These are phyloP conservation scores for Drosophila kurseongensis DNA, from an alignment of 1,140 invertebrate species.

Conservation along the genomic window DNA sequence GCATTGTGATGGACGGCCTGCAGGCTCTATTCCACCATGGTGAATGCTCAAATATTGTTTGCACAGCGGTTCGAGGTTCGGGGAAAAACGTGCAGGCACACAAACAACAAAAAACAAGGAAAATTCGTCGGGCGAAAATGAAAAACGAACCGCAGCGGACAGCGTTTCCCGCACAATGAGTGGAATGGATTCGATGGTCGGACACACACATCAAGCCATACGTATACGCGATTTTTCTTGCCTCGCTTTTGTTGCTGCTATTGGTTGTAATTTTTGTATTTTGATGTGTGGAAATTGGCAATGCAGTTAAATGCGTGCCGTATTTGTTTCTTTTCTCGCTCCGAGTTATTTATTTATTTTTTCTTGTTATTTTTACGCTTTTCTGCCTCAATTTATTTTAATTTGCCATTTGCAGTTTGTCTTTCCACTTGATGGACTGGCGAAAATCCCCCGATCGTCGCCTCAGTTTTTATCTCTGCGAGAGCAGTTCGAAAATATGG, in stretches of 20 bases:
- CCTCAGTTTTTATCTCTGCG: conserved; percentile 1
- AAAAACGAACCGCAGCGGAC: conserved; percentile 35
- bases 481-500: conserved; percentile 25
- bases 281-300: conserved; percentile 38
- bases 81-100: conserved; percentile 27
- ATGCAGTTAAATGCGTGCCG: conserved; percentile 59
- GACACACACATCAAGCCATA: conserved; percentile 26
- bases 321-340: conserved; percentile 36
- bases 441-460: conserved; percentile 5
- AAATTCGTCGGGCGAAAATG: conserved; percentile 14
- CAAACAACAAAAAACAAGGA: conserved; percentile 1
- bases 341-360: conserved; percentile 30
- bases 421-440: conserved; percentile 43
- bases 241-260: conserved; percentile 2
- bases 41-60: conserved; percentile 71
- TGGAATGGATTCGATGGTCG: conserved; percentile 20
- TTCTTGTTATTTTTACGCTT: conserved; percentile 51
- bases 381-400: conserved; percentile 66
- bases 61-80: conserved; percentile 30
- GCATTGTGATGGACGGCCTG: conserved; percentile 51
- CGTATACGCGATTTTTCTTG: conserved; percentile 52
- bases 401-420: conserved; percentile 62
- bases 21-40: conserved; percentile 43
- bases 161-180: conserved; percentile 2
- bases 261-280: conserved; percentile 9